These are phyloP conservation scores for Clarias batrachus DNA, from an alignment of 2,113 vertebrate genomes.

Conservation along the genomic window DNA sequence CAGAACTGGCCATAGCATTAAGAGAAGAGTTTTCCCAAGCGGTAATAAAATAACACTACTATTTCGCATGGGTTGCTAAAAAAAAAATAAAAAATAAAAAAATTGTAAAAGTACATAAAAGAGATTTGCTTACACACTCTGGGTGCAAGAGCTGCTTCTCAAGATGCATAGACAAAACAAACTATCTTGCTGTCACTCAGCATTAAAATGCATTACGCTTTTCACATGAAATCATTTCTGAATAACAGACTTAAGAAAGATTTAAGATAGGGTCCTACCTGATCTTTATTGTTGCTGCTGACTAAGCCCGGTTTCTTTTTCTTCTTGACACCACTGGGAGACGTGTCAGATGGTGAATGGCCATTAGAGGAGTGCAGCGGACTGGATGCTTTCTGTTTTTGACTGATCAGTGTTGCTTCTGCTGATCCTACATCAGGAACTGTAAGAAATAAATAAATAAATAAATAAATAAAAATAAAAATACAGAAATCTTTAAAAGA, in stretches of 20 bases:
- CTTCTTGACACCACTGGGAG: constrained; percentile 93
- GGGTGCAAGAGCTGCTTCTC: constrained; percentile 12
- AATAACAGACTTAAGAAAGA: neutral
- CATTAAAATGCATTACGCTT: neutral
- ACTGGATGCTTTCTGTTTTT: constrained; percentile 92
- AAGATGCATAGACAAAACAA: constrained; percentile 29
- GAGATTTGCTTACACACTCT: neutral
- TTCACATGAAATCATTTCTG: neutral
- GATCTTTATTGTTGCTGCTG: constrained; percentile 88
- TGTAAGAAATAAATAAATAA: constrained; percentile 50
- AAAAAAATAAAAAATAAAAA: neutral
- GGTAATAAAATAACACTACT: constrained; percentile 14
- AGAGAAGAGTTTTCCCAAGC: neutral
- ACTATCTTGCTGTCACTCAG: constrained; percentile 19
- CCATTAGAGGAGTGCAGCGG: constrained; percentile 96
- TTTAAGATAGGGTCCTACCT: constrained; percentile 74
- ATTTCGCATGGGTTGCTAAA: neutral
- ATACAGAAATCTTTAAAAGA: constrained; percentile 33
- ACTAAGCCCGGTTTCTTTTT: constrained; percentile 97
- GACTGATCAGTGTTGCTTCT: constrained; percentile 79
- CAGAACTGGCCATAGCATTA: neutral
- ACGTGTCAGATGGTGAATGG: constrained; percentile 91
- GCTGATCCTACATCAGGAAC: constrained; percentile 85
- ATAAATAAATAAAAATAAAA: neutral
- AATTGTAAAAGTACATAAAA: neutral